A percentile compares a stretch with the other conserved stretches of the same genome.
Conservation (phyloP, 1,140 invertebrate genomes). For the Acromyrmex heyeri region DNA sequence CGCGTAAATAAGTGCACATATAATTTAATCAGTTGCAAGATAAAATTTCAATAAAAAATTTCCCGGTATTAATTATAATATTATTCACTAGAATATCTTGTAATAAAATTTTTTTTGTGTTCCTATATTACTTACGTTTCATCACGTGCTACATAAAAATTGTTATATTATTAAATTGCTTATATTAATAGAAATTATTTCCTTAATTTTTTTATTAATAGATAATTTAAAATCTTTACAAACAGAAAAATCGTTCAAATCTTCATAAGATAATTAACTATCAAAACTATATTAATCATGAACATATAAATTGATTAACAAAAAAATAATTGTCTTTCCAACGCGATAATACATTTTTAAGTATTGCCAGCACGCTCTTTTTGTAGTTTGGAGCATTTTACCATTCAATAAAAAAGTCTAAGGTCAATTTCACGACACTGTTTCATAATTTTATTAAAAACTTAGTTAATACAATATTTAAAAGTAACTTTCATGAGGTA, state of each 20-base stretch:
- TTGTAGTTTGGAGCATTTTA: background rate
- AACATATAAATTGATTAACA: background rate
- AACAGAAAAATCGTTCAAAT: background rate
- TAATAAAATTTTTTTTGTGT: background rate
- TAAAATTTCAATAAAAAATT: background rate
- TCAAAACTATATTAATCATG: background rate
- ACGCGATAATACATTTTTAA: background rate
- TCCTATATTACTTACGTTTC: background rate
- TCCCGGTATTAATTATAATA: background rate
- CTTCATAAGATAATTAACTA: background rate
- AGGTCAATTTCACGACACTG: background rate
- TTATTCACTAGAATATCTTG: background rate
- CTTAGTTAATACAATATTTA: background rate
- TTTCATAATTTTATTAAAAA: background rate
- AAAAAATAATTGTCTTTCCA: background rate
- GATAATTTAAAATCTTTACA: background rate
- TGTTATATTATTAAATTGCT: background rate
- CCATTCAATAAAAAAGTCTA: background rate
- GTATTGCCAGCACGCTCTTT: background rate
- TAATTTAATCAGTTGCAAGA: background rate
- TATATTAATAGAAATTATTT: background rate
- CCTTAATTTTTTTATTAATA: background rate
- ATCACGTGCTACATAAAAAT: background rate
- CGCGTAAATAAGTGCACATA: constrained; percentile 11
- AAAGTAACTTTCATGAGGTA: background rate